Evolutionary conservation across 1,140 invertebrate species (phyloP).

Genomic region (Hylaeus anthracinus): DNA sequence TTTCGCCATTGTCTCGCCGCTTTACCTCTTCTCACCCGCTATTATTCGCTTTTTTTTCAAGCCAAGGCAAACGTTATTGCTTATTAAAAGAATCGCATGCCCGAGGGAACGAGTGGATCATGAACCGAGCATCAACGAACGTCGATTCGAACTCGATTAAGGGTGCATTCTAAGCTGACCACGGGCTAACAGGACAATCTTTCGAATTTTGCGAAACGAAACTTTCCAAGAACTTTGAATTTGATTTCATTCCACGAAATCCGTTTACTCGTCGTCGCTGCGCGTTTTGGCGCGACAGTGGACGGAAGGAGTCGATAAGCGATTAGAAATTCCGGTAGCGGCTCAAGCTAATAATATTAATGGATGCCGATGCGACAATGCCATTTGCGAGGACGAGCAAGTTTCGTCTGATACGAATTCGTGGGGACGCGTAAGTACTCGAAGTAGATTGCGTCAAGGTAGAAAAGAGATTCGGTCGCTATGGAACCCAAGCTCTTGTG

Average conservation of each 20-base stretch:
- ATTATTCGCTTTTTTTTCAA: slow-evolving; percentile 39
- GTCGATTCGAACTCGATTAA: neutral
- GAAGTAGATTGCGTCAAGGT: slow-evolving; percentile 62
- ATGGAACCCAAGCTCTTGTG: slow-evolving; percentile 18
- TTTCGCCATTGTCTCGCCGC: slow-evolving; percentile 50
- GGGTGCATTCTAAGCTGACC: too few relatives aligned
- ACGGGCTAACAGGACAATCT: too few relatives aligned
- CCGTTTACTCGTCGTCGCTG: neutral
- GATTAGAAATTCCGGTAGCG: slow-evolving; percentile 42
- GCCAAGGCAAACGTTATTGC: slow-evolving; percentile 48
- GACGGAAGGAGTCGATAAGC: slow-evolving; percentile 7
- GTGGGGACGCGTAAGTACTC: slow-evolving; percentile 56
- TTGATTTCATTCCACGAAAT: too few relatives aligned
- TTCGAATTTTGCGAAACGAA: too few relatives aligned
- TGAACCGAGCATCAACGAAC: neutral
- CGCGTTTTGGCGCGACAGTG: neutral
- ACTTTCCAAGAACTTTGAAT: too few relatives aligned
- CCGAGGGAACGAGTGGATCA: neutral
- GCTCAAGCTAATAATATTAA: slow-evolving; percentile 62
- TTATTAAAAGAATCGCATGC: slow-evolving; percentile 52
- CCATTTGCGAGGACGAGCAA: slow-evolving; percentile 49
- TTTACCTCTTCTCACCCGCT: slow-evolving; percentile 28
- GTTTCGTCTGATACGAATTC: slow-evolving; percentile 49
- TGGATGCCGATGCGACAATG: slow-evolving; percentile 44
- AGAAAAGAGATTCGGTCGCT: slow-evolving; percentile 56